Base-by-base conservation (phyloP, 2,113 vertebrate species). In the Centropus unirufus region DNA sequence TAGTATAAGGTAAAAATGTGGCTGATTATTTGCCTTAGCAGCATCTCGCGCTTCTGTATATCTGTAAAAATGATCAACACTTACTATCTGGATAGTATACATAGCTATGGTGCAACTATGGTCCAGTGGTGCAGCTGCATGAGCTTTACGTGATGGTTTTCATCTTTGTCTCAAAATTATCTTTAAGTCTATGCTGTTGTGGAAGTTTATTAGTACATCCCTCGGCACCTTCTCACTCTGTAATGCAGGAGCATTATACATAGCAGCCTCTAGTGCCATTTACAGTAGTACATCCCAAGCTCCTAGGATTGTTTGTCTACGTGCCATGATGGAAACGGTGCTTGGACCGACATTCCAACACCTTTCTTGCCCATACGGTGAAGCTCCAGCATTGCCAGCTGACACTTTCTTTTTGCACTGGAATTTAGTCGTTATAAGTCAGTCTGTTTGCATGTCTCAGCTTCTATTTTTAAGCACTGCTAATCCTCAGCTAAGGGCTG, bases 321-420 rank as follows among this genome's bases (percentile, higher is more conserved):
- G 19, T 91, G 84, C 76, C 34, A 66, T 80, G 95, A 55, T 5
- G 14, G 84, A 95, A 80, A 70, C 47, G 92, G 79, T 84, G 59
- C 83, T 87, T 88, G 77, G 83, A 94, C 81, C 96, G 96, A 91
- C 93, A 95, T 97, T 94, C 92, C 92, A 94, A 87, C 91, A 96
- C 75, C 68, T 89, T 93, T 90, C 96, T 94, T 96, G 94, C 75
- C 69, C 72, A 89, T 87, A 79, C 85, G 93, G 94, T 5, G 1
- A 86, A 94, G 96, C 73, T 90, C 79, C 79, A 93, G 87, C 83
- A 70, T 72, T 95, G 83, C 93, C 97, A 97, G 93, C 94, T 97
- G 97, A 94, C 95, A 93, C 91, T 94, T 86, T 92, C 85, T 93
- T 94, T 78, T 93, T 72, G 74, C 10, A 2, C 64, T 94, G 96